These are phyloP conservation scores for Drosophila nasuta DNA, from an alignment of 1,140 invertebrate species.

Conservation along the genomic window DNA sequence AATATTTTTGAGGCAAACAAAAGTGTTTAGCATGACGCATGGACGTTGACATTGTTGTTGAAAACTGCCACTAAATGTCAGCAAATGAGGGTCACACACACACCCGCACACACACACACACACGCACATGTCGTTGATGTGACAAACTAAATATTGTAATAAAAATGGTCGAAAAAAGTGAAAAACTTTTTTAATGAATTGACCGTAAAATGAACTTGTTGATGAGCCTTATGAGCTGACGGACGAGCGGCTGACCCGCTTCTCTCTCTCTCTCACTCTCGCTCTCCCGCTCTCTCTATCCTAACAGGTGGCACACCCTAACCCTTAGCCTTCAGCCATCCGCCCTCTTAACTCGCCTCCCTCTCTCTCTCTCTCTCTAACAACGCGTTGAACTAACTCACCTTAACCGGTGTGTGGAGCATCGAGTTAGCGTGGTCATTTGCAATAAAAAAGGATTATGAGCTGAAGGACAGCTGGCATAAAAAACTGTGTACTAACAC, in stretches of 20 bases:
- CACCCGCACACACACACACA: constrained; percentile 13
- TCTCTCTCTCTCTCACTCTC: neutral
- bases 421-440: constrained; percentile 80
- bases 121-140: constrained; percentile 29
- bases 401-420: constrained; percentile 42
- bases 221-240: constrained; percentile 80
- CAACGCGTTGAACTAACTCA: neutral
- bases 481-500: constrained; percentile 46
- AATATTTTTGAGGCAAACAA: constrained; percentile 18
- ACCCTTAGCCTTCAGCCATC: neutral
- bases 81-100: constrained; percentile 74
- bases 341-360: neutral
- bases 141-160: constrained; percentile 63
- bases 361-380: neutral
- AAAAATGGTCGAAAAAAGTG: constrained; percentile 56
- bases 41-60: constrained; percentile 58
- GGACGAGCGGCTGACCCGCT: constrained; percentile 31
- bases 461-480: constrained; percentile 70
- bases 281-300: too few species aligned
- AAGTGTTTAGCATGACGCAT: constrained; percentile 64
- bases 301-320: constrained; percentile 10
- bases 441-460: constrained; percentile 83
- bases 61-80: constrained; percentile 76
- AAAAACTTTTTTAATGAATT: constrained; percentile 81
- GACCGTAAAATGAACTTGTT: constrained; percentile 84